These are phyloP conservation scores for Coelopa frigida DNA, from an alignment of 1,140 invertebrate genomes.

Conservation along the genomic window DNA sequence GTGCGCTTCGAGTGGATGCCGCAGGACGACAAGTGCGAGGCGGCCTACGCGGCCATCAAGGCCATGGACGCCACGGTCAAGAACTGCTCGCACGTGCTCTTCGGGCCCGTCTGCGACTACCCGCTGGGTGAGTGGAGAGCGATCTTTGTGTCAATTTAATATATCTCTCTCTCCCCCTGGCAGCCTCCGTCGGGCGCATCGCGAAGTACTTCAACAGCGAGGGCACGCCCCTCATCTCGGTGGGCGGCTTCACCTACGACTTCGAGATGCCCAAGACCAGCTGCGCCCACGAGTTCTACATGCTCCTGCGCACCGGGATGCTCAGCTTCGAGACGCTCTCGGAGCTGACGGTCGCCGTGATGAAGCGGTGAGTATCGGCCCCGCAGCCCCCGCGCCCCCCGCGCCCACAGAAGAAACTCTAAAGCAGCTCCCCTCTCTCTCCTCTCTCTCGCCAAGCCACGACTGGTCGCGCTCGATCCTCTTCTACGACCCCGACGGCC, in stretches of 20 bases:
- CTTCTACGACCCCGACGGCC: constrained; percentile 48
- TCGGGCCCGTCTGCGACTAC: constrained; percentile 69
- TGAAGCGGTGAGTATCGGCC: constrained; percentile 54
- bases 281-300: constrained; percentile 67
- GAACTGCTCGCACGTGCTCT: constrained; percentile 62
- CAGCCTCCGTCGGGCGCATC: constrained; percentile 68
- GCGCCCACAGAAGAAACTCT: background rate
- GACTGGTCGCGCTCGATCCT: constrained; percentile 47
- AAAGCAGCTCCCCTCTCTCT: background rate
- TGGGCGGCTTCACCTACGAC: constrained; percentile 69
- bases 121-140: constrained; percentile 56
- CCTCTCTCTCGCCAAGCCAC: constrained; percentile 36
- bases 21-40: constrained; percentile 62
- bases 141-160: too few relatives aligned
- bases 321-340: constrained; percentile 63
- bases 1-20: constrained; percentile 52
- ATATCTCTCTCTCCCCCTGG: constrained; percentile 26
- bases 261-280: constrained; percentile 62
- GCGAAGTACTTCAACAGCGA: constrained; percentile 67
- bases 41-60: constrained; percentile 58
- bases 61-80: constrained; percentile 60
- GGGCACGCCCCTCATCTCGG: constrained; percentile 66
- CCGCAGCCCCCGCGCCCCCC: background rate
- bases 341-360: constrained; percentile 58
- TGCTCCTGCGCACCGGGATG: constrained; percentile 62